A percentile compares a stretch with the other conserved stretches of the same genome.
Evolutionary conservation across 2,797 vertebrate genomes (phyloP).

Genomic region (Myotis vivesi): DNA sequence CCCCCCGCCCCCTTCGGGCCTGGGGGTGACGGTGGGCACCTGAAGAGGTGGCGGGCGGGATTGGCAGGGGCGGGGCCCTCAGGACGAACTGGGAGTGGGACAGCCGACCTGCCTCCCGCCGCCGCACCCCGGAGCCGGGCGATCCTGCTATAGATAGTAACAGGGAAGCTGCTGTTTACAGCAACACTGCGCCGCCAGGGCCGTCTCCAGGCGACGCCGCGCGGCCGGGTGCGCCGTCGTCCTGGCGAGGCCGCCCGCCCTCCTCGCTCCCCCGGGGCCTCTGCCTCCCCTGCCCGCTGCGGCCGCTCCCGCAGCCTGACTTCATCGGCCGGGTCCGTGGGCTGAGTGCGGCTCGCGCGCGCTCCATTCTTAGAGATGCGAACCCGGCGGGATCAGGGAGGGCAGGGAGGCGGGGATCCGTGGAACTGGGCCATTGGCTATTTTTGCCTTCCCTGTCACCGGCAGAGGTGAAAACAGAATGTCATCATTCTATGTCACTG

Average conservation of each 20-base stretch:
- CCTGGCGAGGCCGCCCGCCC: constrained; percentile 40
- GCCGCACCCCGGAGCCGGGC: constrained; percentile 82
- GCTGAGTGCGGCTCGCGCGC: constrained; percentile 66
- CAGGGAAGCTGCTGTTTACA: constrained; percentile 86
- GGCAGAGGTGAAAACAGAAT: constrained; percentile 81
- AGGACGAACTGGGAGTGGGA: constrained; percentile 76
- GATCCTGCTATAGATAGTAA: constrained; percentile 87
- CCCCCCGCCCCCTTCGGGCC: not conserved
- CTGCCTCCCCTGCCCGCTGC: constrained; percentile 51
- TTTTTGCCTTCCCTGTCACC: constrained; percentile 84
- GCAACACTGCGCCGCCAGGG: constrained; percentile 84
- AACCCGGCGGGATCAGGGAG: constrained; percentile 76
- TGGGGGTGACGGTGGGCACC: not conserved
- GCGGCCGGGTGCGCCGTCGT: constrained; percentile 70
- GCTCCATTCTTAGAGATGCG: constrained; percentile 83
- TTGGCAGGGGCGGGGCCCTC: constrained; percentile 65
- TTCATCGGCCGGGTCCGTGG: constrained; percentile 80
- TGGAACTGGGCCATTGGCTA: constrained; percentile 86
- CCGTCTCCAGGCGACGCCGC: constrained; percentile 84
- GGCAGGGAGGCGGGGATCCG: constrained; percentile 68
- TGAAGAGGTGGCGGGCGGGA: constrained; percentile 14
- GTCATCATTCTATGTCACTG: constrained; percentile 75
- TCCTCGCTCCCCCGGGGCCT: constrained; percentile 66
- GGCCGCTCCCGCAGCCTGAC: constrained; percentile 80
- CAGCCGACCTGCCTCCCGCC: constrained; percentile 78